Base-by-base conservation (phyloP, 2,113 vertebrate species). In the Motacilla alba region DNA sequence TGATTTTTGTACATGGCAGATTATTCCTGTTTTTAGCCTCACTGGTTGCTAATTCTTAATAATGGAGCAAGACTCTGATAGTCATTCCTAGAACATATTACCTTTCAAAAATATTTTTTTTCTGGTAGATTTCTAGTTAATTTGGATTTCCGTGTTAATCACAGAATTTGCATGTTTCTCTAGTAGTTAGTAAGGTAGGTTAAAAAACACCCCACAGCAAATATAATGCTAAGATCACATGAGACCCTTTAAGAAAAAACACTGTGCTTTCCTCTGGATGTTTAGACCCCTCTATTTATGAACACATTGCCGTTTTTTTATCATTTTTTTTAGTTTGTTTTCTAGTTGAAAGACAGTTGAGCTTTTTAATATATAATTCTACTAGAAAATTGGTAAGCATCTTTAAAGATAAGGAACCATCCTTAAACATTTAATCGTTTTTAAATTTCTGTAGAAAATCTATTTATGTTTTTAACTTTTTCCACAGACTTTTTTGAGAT, bases 181-280 rank as follows among this genome's bases (percentile, higher is more conserved):
- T 60, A 28, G 6, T 0, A 1, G 2, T 31, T 23, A 22, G 10
- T 49, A 80, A 70, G 9, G 6, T 23, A 60, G 24, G 10, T 49
- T 23, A 55, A 81, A 73, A 52, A 58, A 50, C 31, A 2, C 0
- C 3, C 5, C 28, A 15, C 2, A 55, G 9, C 2, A 77, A 70
- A 59, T 31, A 30, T 0, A 44, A 22, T 47, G 21, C 55, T 69
- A 58, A 37, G 7, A 49, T 85, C 21, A 67, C 14, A 55, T 7
- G 14, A 22, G 7, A 26, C 1, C 2, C 27, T 73, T 27, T 83
- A 90, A 70, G 33, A n/a, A 87, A 90, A 86, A 53, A 0, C 7
- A 28, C 2, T 21, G 3, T 52, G 22, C 7, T 12, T 77, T 77
- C 70, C n/a, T 33, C 9, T 7, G 7, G 18, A 44, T 0, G 1